Evolutionary conservation across 2,888 invertebrate genomes (phyloP), one percentile per base, ranked within the genome.

Genomic region (Rhagonycha fulva): DNA sequence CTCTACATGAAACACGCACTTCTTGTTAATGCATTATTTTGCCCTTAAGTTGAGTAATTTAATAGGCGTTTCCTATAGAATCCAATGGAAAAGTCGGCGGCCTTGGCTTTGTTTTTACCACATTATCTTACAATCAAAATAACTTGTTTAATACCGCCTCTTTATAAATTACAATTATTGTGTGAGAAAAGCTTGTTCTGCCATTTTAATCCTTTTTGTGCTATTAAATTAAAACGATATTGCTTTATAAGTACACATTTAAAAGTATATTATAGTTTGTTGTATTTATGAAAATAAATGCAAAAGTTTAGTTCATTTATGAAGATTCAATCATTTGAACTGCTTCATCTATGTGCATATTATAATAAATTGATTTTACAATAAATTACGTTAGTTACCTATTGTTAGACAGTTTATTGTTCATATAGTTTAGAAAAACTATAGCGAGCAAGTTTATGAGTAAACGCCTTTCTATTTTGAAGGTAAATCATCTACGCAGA

Each of bases 51-150:
- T 75, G 62, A 67, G 67, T 72, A 77, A 75, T 77, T 77, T 75
- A 72, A 70, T 71, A 74, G 77, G 77, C 77, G 77, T 74, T 74
- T 72, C 77, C 47, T 71, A 11, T 67, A 72, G 71, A 71, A 73
- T 73, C 63, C 62, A 66, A 71, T 69, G 74, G 71, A 75, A 70
- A 70, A 71, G 72, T 70, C 70, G 72, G 47, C 47, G 47, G 72
- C 77, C 77, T 77, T 77, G 77, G 77, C 70, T 77, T 68, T 70
- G 24, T 77, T 77, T 74, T 77, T 74, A 74, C 66, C 61, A 61
- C 62, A 62, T 76, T 74, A 77, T 77, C 77, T 68, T 69, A 72
- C 69, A 62, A 74, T 74, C 71, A 23, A 70, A 74, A 68, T 28
- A 68, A 72, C 61, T 62, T 66, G 72, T 67, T 60, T 70, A 30